A percentile compares a stretch with the other conserved stretches of the same genome.
Conservation (phyloP, 2,888 invertebrate species). For the Synanthedon andrenaeformis region DNA sequence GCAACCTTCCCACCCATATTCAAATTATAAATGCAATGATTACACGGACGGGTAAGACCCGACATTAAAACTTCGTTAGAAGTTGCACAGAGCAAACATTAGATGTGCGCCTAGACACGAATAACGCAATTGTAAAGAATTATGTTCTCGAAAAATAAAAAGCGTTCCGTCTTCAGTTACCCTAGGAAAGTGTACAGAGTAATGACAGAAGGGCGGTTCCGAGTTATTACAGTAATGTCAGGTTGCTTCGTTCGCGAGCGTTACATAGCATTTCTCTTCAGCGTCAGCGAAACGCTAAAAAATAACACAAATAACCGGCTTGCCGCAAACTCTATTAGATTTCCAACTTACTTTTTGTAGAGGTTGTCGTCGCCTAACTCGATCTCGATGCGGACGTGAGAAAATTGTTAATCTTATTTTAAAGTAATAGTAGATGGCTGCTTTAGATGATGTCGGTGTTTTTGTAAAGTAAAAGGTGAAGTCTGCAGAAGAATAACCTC, state of each 20-base stretch:
- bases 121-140: constrained; percentile 34
- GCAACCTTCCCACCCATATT: too few relatives aligned
- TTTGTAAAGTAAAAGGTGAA: constrained; percentile 16
- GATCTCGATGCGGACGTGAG: constrained; percentile 62
- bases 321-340: constrained; percentile 67
- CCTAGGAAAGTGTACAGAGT: constrained; percentile 55
- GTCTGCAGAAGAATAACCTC: too few relatives aligned
- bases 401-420: constrained; percentile 58
- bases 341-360: constrained; percentile 63
- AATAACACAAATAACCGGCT: constrained; percentile 61
- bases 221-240: constrained; percentile 63
- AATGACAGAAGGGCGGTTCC: constrained; percentile 63
- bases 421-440: constrained; percentile 33
- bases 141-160: constrained; percentile 33
- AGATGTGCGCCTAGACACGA: background rate
- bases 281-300: constrained; percentile 48
- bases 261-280: constrained; percentile 58
- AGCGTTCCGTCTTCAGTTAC: constrained; percentile 34
- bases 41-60: constrained; percentile 2
- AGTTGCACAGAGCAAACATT: background rate
- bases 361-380: constrained; percentile 60
- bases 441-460: constrained; percentile 31
- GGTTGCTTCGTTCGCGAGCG: constrained; percentile 60
- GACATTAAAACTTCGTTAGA: constrained; percentile 21
- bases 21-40: background rate